Percentiles rank a stretch among this genome's conserved stretches.
These are phyloP conservation scores for Spea hammondii DNA, from an alignment of 2,797 vertebrate genomes.

Conservation along the genomic window DNA sequence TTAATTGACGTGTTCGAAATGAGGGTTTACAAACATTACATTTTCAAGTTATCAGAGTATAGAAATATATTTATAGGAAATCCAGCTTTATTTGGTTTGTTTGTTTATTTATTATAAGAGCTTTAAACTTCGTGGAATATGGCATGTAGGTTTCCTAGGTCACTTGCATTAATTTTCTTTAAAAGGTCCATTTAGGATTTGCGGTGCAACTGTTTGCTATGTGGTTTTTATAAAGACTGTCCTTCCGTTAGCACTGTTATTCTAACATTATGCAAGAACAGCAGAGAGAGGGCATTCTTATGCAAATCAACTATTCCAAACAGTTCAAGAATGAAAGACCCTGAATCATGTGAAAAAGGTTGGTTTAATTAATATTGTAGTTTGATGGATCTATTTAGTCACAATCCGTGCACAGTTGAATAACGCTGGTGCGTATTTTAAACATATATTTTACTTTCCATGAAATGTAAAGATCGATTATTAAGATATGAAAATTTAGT, in stretches of 20 bases:
- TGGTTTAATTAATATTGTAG: slow-evolving; percentile 53
- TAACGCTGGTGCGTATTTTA: slow-evolving; percentile 54
- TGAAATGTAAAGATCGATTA: slow-evolving; percentile 50
- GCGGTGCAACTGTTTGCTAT: slow-evolving; percentile 39
- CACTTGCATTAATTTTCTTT: slow-evolving; percentile 16
- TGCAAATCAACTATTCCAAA: slow-evolving; percentile 63
- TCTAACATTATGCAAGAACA: slow-evolving; percentile 61
- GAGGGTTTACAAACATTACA: no score
- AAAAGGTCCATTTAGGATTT: slow-evolving; percentile 5
- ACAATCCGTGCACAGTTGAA: slow-evolving; percentile 36
- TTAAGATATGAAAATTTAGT: slow-evolving; percentile 45
- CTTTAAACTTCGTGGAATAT: no score
- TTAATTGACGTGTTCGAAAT: no score
- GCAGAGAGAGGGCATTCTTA: slow-evolving; percentile 60
- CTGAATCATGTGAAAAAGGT: slow-evolving; percentile 63
- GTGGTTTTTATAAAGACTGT: slow-evolving; percentile 35
- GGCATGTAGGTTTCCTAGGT: no score
- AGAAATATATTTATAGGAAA: no score
- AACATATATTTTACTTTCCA: slow-evolving; percentile 56
- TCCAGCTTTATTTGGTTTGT: no score
- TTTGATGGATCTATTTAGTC: slow-evolving; percentile 36
- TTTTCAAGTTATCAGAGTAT: no score
- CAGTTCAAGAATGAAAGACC: slow-evolving; percentile 59
- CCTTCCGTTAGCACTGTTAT: slow-evolving; percentile 59
- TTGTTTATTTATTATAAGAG: no score